Conservation (phyloP, 2,113 vertebrate genomes). For the Dermatemys mawii region DNA sequence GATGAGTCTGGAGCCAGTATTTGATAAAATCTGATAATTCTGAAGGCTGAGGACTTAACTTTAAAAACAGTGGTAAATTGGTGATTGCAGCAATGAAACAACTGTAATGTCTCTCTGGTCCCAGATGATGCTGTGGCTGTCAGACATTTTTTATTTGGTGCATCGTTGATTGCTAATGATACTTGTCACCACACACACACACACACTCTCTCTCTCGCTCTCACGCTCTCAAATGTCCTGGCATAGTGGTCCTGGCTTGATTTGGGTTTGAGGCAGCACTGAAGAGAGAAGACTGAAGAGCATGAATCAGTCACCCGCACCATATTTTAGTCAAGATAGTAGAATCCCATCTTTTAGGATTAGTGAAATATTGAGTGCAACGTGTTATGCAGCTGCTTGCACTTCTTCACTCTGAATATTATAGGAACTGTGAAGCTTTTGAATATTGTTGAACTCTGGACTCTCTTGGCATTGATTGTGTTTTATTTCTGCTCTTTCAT, state of each 20-base stretch:
- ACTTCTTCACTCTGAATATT: neutral
- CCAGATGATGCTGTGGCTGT: too few species aligned
- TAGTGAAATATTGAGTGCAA: neutral
- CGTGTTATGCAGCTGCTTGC: neutral
- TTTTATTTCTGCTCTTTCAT: neutral
- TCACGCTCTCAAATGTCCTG: too few species aligned
- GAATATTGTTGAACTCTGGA: neutral
- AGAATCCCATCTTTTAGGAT: neutral
- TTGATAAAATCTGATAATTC: too few species aligned
- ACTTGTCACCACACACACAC: neutral
- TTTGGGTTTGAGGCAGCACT: neutral
- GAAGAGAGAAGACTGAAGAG: neutral
- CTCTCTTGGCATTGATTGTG: neutral
- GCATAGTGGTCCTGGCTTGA: too few species aligned
- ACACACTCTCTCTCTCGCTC: too few species aligned
- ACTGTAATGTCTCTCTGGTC: too few species aligned
- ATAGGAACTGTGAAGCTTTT: neutral
- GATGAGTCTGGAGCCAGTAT: too few species aligned
- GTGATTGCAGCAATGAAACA: too few species aligned
- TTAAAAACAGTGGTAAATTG: too few species aligned
- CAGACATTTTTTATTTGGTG: too few species aligned
- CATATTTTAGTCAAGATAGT: neutral
- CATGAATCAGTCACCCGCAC: neutral
- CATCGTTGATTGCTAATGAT: too few species aligned
- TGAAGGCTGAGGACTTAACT: too few species aligned